Conservation (phyloP, 1,140 invertebrate genomes). For the Aphis craccivora region DNA sequence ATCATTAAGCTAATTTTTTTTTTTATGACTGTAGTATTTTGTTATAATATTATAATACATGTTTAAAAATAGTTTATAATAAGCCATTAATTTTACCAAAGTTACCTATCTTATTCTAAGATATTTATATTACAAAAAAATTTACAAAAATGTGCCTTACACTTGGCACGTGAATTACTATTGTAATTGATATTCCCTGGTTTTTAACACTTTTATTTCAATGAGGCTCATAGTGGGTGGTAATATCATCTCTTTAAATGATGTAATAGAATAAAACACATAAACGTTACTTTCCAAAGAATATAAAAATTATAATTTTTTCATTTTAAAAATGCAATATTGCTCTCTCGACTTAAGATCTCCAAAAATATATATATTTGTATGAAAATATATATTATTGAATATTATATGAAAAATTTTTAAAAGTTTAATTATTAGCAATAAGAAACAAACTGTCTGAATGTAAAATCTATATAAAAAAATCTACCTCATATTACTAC, state of each 20-base stretch:
- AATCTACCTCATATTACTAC: conserved; percentile 47
- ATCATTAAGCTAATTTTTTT: conserved; percentile 18
- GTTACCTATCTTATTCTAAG: conserved; percentile 34
- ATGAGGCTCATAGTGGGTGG: conserved; percentile 32
- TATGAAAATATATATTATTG: background rate
- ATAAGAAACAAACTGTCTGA: conserved; percentile 51
- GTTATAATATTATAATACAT: background rate
- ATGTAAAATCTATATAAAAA: conserved; percentile 17
- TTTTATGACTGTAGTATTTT: conserved; percentile 33
- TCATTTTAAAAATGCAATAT: conserved; percentile 42
- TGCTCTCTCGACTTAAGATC: conserved; percentile 55
- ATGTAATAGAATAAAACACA: background rate
- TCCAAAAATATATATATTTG: conserved; percentile 25
- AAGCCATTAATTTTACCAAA: conserved; percentile 32
- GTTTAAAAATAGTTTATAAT: conserved; percentile 28
- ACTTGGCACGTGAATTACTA: background rate
- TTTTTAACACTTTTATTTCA: background rate
- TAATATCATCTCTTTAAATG: conserved; percentile 52
- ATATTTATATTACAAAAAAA: background rate
- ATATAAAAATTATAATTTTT: conserved; percentile 37
- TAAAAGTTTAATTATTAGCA: conserved; percentile 45
- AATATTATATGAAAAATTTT: conserved; percentile 20
- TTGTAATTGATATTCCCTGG: background rate
- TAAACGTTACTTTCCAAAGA: conserved; percentile 37
- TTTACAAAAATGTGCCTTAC: conserved; percentile 38